Percentiles rank a stretch among this genome's conserved stretches.
Evolutionary conservation across 2,113 vertebrate genomes (phyloP).

Genomic region (rabbit (Oryctolagus cuniculus)): DNA sequence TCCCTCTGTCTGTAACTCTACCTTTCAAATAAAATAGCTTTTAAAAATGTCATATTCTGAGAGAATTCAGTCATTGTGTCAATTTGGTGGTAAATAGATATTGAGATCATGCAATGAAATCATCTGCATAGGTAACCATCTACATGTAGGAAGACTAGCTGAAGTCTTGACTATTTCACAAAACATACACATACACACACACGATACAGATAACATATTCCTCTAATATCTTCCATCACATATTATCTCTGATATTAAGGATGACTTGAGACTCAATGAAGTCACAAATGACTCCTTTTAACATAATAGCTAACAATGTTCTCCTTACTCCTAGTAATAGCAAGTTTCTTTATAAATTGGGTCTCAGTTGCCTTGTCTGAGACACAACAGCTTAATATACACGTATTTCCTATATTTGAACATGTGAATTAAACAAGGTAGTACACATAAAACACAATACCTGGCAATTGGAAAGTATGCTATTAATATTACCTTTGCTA

Average conservation of each 20-base stretch:
- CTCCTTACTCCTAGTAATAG: background rate
- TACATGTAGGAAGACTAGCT: background rate
- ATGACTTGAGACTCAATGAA: background rate
- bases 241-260: background rate
- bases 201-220: background rate
- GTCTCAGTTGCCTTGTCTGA: background rate
- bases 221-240: background rate
- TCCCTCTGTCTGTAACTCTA: too few species aligned
- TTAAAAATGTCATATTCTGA: background rate
- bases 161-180: background rate
- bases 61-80: background rate
- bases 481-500: background rate
- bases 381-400: background rate
- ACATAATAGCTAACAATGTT: background rate
- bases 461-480: background rate
- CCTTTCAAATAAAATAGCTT: too few species aligned
- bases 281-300: background rate
- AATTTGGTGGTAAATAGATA: background rate
- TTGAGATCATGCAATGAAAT: background rate
- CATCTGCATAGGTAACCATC: background rate
- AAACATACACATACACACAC: too few species aligned
- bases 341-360: background rate
- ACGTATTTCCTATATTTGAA: background rate
- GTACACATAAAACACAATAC: background rate
- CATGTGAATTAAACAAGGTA: conserved; percentile 21